These are phyloP conservation scores for Trachythela sp. DNA, from an alignment of 64 coral and sea anemone genomes.

Conservation along the genomic window DNA sequence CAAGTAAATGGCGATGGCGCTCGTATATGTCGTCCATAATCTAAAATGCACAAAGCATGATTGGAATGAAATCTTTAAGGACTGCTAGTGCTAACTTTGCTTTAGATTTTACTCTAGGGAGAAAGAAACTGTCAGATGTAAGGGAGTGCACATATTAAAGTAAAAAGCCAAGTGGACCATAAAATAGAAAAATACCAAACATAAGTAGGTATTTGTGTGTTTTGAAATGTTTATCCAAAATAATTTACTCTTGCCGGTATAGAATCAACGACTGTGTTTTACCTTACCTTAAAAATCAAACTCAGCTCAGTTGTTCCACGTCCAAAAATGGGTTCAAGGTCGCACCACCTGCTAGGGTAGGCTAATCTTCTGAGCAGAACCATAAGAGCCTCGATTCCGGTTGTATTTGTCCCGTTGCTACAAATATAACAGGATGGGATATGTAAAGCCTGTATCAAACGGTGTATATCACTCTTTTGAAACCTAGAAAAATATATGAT, in stretches of 20 bases:
- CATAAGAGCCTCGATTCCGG: neutral
- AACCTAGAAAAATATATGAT: neutral
- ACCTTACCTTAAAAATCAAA: neutral
- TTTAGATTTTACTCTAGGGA: too few species aligned
- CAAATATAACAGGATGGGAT: neutral
- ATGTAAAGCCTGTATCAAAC: neutral
- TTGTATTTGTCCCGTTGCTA: neutral
- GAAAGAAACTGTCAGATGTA: too few species aligned
- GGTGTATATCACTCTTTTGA: neutral
- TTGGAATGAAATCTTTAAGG: too few species aligned
- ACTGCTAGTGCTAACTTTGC: too few species aligned
- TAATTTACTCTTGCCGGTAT: too few species aligned
- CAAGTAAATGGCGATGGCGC: neutral
- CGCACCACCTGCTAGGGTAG: neutral
- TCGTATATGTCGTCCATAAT: neutral
- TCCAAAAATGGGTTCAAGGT: neutral
- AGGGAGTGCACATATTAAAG: too few species aligned
- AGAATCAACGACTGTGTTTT: too few species aligned
- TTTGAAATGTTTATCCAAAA: neutral
- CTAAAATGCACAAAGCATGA: neutral
- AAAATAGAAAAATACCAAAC: too few species aligned
- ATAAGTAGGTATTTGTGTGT: too few species aligned
- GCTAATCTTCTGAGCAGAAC: neutral
- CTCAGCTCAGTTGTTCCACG: neutral
- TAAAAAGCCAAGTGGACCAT: too few species aligned